Percentiles rank a stretch among this genome's conserved stretches.
These are phyloP conservation scores for Frieseomelitta varia DNA, from an alignment of 1,140 invertebrate genomes.

Conservation along the genomic window DNA sequence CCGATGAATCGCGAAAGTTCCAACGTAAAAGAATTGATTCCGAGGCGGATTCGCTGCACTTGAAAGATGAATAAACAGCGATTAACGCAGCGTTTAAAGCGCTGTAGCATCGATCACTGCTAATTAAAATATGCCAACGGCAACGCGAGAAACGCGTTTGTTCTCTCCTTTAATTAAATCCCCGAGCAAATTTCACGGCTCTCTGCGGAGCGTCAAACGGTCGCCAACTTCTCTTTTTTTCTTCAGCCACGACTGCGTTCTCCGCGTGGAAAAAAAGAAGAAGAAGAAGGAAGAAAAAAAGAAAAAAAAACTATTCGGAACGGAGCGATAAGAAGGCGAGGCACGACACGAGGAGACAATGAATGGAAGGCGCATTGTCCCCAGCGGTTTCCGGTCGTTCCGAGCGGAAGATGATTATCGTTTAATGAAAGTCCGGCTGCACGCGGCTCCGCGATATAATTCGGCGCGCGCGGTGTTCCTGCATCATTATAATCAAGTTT, in stretches of 20 bases:
- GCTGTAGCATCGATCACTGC: not conserved
- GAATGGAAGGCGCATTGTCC: slow-evolving; percentile 7
- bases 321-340: slow-evolving; percentile 15
- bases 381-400: not conserved
- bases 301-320: not conserved
- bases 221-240: not conserved
- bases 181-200: not conserved
- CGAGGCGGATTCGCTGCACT: not conserved
- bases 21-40: no score
- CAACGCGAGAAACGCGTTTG: not conserved
- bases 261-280: no score
- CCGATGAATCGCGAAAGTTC: no score
- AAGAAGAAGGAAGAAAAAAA: no score
- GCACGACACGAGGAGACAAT: not conserved
- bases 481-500: slow-evolving; percentile 68
- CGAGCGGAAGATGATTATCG: slow-evolving; percentile 56
- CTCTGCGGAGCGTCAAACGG: not conserved
- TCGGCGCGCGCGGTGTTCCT: slow-evolving; percentile 51
- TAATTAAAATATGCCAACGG: not conserved
- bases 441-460: slow-evolving; percentile 49
- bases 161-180: slow-evolving; percentile 19
- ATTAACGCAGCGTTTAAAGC: not conserved
- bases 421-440: slow-evolving; percentile 56
- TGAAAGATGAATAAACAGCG: not conserved
- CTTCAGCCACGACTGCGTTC: not conserved